These are phyloP conservation scores for Prosapia bicincta DNA, from an alignment of 2,888 invertebrate genomes.

Conservation along the genomic window DNA sequence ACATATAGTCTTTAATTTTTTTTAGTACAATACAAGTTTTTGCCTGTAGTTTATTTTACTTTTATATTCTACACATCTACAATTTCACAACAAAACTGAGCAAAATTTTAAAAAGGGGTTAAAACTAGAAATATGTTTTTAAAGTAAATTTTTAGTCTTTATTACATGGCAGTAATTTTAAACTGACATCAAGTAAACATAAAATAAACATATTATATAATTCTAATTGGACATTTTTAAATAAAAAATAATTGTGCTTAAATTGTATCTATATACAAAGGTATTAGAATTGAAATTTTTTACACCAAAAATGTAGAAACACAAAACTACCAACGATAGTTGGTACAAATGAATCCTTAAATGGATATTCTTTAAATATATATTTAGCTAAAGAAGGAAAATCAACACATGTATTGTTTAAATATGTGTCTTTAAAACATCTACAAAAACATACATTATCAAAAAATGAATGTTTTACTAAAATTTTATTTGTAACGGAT, in stretches of 20 bases:
- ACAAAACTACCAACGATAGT: no score
- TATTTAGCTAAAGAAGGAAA: neutral
- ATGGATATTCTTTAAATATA: no score
- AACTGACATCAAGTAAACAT: neutral
- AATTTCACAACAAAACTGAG: neutral
- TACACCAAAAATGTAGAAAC: neutral
- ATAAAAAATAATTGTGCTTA: neutral
- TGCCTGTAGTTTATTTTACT: neutral
- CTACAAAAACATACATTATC: no score
- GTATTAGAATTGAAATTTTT: neutral
- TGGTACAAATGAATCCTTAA: no score
- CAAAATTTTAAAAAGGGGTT: neutral
- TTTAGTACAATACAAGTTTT: neutral
- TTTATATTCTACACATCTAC: neutral
- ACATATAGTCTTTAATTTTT: neutral
- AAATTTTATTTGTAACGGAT: no score
- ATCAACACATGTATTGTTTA: neutral
- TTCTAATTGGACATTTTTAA: neutral
- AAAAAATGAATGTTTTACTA: no score
- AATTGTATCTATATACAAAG: neutral
- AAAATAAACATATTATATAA: neutral
- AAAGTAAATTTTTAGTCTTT: neutral
- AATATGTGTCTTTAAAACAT: no score
- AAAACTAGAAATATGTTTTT: neutral
- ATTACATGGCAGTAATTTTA: neutral